Evolutionary conservation across 2,113 vertebrate genomes (phyloP).

Genomic region (Eptesicus fuscus): DNA sequence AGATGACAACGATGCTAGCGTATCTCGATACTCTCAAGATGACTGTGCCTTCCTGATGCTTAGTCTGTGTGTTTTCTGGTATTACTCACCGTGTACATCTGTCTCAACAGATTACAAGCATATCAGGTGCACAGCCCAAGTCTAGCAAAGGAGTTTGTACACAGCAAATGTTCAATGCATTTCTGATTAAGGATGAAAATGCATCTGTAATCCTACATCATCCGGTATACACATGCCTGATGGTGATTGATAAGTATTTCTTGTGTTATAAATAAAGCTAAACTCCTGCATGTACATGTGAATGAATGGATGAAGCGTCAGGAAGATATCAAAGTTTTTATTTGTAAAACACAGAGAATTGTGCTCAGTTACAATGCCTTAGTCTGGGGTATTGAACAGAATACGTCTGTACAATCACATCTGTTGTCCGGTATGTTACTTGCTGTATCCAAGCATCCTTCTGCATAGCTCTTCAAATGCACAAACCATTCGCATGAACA

Average conservation of each 20-base stretch:
- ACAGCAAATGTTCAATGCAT: rapidly evolving
- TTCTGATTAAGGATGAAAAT: neutral
- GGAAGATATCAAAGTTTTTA: rapidly evolving
- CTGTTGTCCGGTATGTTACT: rapidly evolving
- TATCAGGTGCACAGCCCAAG: neutral
- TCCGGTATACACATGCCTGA: rapidly evolving
- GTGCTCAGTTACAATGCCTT: neutral
- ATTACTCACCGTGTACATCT: rapidly evolving
- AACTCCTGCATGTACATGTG: rapidly evolving
- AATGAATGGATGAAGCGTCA: neutral
- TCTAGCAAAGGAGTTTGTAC: no score
- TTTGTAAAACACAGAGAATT: neutral
- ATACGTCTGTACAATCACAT: no score
- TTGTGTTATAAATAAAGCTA: neutral
- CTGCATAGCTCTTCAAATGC: rapidly evolving
- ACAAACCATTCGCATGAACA: rapidly evolving
- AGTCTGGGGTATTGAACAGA: neutral
- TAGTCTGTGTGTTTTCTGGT: rapidly evolving
- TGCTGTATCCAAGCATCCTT: neutral
- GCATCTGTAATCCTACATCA: neutral
- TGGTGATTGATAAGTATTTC: neutral
- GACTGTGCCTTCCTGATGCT: rapidly evolving
- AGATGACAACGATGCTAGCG: rapidly evolving
- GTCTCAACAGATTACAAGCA: neutral
- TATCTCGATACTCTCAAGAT: neutral